Evolutionary conservation across 2,113 vertebrate species (phyloP), one percentile per base, ranked within the genome.

Genomic region (Mustela lutreola): DNA sequence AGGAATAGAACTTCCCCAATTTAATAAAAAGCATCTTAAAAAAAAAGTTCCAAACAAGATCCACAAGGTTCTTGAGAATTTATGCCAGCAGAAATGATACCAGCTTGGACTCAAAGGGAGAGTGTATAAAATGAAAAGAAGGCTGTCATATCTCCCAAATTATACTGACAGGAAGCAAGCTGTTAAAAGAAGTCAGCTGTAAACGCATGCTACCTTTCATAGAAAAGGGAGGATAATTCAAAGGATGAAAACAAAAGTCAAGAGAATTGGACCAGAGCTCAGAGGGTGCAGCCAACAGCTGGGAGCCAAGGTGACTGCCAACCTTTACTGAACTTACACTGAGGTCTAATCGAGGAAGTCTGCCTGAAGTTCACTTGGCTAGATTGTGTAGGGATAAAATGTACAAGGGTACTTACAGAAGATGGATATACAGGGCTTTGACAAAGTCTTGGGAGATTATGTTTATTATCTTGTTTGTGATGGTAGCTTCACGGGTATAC

Each of bases 381-480:
- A 21, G 7, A 80, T 33, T 85, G 12, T 15, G 31, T 53, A 11
- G 62, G 65, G 19, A 45, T 56, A 48, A 33, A 31, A 50, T 45
- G 5, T 36, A 18, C 4, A 85, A 10, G 16, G 10, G 2, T 12
- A 14, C 42, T 73, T 65, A 53, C 19, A 53, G 7, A 88, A 91
- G 33, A 84, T 50, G 15, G 42, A 45, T 63, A 65, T 45, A 67
- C 42, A 56, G 6, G 8, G 22, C 36, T 56, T 76, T 62, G n/a
- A 95, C 36, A 96, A 92, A 84, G 80, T 67, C 81, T 31, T 71
- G 39, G 36, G 31, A 88, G 33, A 26, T 73, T 53, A 36, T 33
- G 63, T 81, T 87, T 90, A 67, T 42, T 78, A 86, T 42, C 50
- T 83, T 65, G 9, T 79, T 50, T 89, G 60, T 91, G 89, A 80